phyloP scores from a whole-genome alignment of 1,140 invertebrate genomes.

The Drusus annulatus region DNA sequence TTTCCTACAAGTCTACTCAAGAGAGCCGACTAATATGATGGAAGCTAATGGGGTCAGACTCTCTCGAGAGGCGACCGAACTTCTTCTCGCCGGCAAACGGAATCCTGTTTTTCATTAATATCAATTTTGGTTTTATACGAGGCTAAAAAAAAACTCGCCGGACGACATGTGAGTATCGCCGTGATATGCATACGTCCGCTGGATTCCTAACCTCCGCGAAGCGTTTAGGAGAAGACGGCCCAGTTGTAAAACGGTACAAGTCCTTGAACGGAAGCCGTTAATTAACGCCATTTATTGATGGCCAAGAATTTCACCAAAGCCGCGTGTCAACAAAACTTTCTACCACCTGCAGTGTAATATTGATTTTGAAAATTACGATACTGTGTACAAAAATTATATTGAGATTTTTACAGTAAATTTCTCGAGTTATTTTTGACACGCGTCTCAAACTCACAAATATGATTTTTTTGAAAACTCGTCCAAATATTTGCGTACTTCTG shows the following conservation, averaged over 20 bases:
- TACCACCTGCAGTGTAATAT: too few relatives aligned
- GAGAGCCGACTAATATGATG: conserved; percentile 33
- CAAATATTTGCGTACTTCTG: too few relatives aligned
- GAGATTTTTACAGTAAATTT: too few relatives aligned
- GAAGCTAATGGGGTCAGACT: conserved; percentile 51
- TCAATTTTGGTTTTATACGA: conserved; percentile 35
- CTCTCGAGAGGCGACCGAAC: conserved; percentile 40
- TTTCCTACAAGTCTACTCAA: conserved; percentile 6
- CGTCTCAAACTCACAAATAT: too few relatives aligned
- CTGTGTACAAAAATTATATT: too few relatives aligned
- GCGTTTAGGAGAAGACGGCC: background rate
- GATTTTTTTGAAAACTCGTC: too few relatives aligned
- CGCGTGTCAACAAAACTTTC: too few relatives aligned
- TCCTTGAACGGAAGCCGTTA: background rate
- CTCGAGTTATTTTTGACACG: too few relatives aligned
- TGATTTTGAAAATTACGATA: too few relatives aligned
- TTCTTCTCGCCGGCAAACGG: conserved; percentile 25
- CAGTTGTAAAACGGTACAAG: conserved; percentile 15
- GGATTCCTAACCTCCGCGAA: conserved; percentile 17
- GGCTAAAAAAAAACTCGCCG: conserved; percentile 51
- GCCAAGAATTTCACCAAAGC: too few relatives aligned
- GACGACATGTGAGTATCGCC: conserved; percentile 36
- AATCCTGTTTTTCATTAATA: conserved; percentile 57
- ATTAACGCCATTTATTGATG: too few relatives aligned
- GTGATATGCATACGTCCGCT: conserved; percentile 36